Conservation (phyloP, 2,888 invertebrate genomes). For the Machimus atricapillus region DNA sequence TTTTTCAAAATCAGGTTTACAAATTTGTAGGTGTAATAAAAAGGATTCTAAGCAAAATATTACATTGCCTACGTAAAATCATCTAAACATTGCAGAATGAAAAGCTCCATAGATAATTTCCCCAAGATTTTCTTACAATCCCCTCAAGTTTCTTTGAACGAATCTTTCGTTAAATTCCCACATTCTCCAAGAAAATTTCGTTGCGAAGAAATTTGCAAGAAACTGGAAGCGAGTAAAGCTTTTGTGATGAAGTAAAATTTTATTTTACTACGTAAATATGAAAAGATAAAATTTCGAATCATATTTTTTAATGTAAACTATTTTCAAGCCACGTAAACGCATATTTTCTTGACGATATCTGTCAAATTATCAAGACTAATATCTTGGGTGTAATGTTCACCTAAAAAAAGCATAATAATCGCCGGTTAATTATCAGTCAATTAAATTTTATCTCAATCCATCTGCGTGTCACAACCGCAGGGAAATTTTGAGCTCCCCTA, state of each 20-base stretch:
- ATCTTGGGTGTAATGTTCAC: neutral
- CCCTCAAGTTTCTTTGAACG: neutral
- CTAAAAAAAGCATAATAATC: neutral
- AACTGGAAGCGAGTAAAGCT: neutral
- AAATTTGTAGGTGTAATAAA: too few species aligned
- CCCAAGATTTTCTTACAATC: neutral
- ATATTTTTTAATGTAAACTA: neutral
- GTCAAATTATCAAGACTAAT: neutral
- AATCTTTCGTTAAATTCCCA: neutral
- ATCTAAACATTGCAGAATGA: neutral
- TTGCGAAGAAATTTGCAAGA: neutral
- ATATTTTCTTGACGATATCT: neutral
- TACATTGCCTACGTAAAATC: neutral
- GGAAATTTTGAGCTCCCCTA: neutral
- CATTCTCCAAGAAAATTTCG: neutral
- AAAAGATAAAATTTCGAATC: neutral
- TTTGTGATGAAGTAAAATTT: neutral
- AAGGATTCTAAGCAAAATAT: neutral
- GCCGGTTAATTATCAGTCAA: conserved; percentile 10
- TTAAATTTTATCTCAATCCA: conserved; percentile 18
- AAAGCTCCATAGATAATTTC: neutral
- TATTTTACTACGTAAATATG: neutral
- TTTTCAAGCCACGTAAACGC: neutral
- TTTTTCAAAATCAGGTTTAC: too few species aligned
- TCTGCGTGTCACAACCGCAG: neutral